Evolutionary conservation across 2,113 vertebrate species (phyloP).

Genomic region (Columba janthina): DNA sequence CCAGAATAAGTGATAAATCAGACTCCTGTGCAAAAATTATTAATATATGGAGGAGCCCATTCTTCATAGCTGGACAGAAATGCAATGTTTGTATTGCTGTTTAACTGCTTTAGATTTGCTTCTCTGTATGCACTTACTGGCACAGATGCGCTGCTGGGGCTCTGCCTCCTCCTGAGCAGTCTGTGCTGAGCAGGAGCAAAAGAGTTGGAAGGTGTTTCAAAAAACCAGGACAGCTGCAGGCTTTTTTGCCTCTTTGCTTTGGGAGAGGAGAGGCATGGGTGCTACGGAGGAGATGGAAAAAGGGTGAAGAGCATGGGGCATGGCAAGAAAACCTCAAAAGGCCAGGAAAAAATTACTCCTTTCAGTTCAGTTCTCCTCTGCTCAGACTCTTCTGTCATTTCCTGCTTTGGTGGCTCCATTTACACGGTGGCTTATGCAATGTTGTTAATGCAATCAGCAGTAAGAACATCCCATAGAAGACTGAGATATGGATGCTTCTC

Average conservation of each 20-base stretch:
- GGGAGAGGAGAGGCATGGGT: not conserved
- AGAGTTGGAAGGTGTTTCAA: not conserved
- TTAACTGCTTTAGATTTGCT: conserved; percentile 24
- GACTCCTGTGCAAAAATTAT: not conserved
- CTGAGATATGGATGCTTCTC: not conserved
- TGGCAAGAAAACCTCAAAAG: not conserved
- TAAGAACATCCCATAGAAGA: not conserved
- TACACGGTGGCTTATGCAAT: not conserved
- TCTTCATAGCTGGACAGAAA: not conserved
- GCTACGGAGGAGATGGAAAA: not conserved
- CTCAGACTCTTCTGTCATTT: not conserved
- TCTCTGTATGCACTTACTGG: not conserved
- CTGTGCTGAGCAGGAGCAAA: not conserved
- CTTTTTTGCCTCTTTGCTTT: not conserved
- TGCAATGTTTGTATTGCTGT: not conserved
- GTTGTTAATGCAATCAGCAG: not conserved
- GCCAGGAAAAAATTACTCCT: not conserved
- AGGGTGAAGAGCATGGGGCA: not conserved
- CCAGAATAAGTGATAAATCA: not conserved
- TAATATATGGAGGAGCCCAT: not conserved
- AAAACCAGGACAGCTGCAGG: not conserved
- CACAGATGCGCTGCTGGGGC: not conserved
- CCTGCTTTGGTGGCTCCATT: not conserved
- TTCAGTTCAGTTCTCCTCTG: not conserved
- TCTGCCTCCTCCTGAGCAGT: not conserved